Percentiles rank a stretch among this genome's conserved stretches.
Conservation (phyloP, 2,888 invertebrate species). For the Watsonalla binaria region DNA sequence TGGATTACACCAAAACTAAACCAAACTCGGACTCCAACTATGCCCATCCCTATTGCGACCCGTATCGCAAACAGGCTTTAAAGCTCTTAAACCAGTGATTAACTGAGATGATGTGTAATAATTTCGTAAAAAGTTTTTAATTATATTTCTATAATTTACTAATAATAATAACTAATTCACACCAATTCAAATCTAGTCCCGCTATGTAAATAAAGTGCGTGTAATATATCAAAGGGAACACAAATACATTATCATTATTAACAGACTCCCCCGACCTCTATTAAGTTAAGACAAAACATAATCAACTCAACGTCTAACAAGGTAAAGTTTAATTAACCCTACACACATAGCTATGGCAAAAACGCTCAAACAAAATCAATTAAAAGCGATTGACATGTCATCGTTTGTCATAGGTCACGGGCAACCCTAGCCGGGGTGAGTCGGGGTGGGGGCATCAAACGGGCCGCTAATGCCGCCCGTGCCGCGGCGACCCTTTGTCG, state of each 20-base stretch:
- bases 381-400: slow-evolving; percentile 34
- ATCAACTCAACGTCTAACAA: neutral
- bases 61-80: too few species aligned
- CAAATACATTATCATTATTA: neutral
- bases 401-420: slow-evolving; percentile 44
- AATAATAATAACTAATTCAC: too few species aligned
- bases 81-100: too few species aligned
- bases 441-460: slow-evolving; percentile 59
- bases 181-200: too few species aligned
- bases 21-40: too few species aligned
- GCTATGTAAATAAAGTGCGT: too few species aligned
- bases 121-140: too few species aligned
- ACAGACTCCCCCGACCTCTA: neutral
- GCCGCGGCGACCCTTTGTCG: slow-evolving; percentile 71
- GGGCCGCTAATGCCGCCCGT: slow-evolving; percentile 74
- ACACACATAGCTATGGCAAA: neutral
- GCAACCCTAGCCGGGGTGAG: slow-evolving; percentile 46
- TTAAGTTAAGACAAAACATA: neutral
- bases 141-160: too few species aligned
- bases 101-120: too few species aligned
- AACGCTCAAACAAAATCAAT: slow-evolving; percentile 28
- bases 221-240: neutral
- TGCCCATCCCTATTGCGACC: too few species aligned
- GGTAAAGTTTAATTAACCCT: neutral
- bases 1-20: too few species aligned